Conservation (phyloP, 2,888 invertebrate species). For the Charanyca ferruginea region DNA sequence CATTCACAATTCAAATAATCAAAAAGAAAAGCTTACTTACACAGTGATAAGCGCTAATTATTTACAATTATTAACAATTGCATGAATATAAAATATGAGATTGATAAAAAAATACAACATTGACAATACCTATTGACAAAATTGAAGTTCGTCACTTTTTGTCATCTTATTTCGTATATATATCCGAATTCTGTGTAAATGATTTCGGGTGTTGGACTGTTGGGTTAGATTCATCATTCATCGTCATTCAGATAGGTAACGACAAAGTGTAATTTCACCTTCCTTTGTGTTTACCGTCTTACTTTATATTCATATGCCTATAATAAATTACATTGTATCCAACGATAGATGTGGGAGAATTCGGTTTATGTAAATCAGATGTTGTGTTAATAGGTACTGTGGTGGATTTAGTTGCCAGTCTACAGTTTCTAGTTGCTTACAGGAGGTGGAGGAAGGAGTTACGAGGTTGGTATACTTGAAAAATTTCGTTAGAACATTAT, state of each 20-base stretch:
- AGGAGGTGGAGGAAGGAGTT: too few species aligned
- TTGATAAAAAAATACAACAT: too few species aligned
- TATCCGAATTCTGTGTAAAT: background rate
- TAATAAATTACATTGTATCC: slow-evolving; percentile 29
- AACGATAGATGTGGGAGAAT: slow-evolving; percentile 27
- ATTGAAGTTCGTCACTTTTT: background rate
- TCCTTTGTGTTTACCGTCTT: background rate
- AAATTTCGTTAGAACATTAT: background rate
- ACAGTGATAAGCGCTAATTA: too few species aligned
- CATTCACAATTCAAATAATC: too few species aligned
- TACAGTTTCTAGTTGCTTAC: slow-evolving; percentile 16
- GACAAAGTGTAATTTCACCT: slow-evolving; percentile 5
- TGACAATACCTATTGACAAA: too few species aligned
- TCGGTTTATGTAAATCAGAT: slow-evolving; percentile 15
- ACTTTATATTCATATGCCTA: slow-evolving; percentile 18
- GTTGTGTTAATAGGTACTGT: slow-evolving; percentile 16
- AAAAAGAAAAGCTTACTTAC: too few species aligned
- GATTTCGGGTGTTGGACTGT: background rate
- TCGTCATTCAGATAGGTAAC: background rate
- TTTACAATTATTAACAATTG: too few species aligned
- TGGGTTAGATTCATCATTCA: too few species aligned
- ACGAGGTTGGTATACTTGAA: background rate
- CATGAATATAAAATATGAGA: too few species aligned
- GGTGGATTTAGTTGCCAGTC: too few species aligned
- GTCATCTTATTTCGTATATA: background rate